phyloP scores from a whole-genome alignment of 2,888 invertebrate species.

The Caenorhabditis panamensis region DNA sequence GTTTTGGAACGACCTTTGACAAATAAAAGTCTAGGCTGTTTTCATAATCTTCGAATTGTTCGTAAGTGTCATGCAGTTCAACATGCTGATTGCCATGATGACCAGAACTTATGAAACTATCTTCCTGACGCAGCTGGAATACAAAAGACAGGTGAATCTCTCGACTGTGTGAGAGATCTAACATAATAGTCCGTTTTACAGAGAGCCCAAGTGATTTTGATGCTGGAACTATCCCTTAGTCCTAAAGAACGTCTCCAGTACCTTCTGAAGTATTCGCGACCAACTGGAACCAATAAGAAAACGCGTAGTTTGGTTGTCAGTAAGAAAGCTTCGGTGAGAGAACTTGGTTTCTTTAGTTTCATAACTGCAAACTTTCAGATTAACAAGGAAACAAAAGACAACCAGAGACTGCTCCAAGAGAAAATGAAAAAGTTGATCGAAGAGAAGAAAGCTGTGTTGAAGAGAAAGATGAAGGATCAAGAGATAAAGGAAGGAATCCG shows the following conservation, averaged over 20 bases:
- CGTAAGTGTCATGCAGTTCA: slow-evolving; percentile 94
- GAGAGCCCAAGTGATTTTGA: slow-evolving; percentile 97
- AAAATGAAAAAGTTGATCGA: slow-evolving; percentile 50
- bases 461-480: slow-evolving; percentile 54
- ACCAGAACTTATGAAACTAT: slow-evolving; percentile 98
- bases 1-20: no score
- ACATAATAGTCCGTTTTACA: slow-evolving; percentile 80
- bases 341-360: no score
- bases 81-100: slow-evolving; percentile 99
- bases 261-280: slow-evolving; percentile 93
- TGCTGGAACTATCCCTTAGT: slow-evolving; percentile 95
- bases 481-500: slow-evolving; percentile 49
- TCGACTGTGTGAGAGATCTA: no score
- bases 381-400: slow-evolving; percentile 22
- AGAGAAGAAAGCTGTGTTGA: slow-evolving; percentile 44
- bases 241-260: slow-evolving; percentile 91
- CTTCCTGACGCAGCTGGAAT: slow-evolving; percentile 96
- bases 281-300: slow-evolving; percentile 83
- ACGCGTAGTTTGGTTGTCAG: slow-evolving; percentile 79
- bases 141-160: slow-evolving; percentile 89
- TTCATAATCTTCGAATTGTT: slow-evolving; percentile 97
- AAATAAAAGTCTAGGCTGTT: no score
- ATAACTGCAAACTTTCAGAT: background rate
- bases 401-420: slow-evolving; percentile 57
- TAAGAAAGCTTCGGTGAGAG: slow-evolving; percentile 61